Percentiles rank a stretch among this genome's conserved stretches.
phyloP scores from a whole-genome alignment of 2,888 invertebrate species.

The Leptogaster cylindrica region DNA sequence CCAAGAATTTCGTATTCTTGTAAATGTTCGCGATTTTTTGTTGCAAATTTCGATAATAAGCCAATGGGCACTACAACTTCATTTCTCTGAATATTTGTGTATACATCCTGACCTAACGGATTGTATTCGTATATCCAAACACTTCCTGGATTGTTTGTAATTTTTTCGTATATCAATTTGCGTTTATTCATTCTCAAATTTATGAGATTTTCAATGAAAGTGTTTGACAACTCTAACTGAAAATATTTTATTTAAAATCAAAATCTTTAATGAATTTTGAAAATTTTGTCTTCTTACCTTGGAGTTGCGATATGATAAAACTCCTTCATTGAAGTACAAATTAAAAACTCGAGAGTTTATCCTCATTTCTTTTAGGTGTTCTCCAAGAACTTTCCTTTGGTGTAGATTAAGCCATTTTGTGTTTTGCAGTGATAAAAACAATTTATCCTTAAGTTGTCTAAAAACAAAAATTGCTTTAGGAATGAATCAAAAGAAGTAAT shows the following conservation, averaged over 20 bases:
- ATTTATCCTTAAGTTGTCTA: conserved; percentile 22
- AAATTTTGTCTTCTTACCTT: conserved; percentile 35
- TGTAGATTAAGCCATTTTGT: conserved; percentile 23
- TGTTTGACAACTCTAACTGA: conserved; percentile 25
- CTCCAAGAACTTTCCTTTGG: conserved; percentile 11
- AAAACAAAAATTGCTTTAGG: neutral
- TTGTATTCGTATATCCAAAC: conserved; percentile 41
- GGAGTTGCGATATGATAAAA: conserved; percentile 23
- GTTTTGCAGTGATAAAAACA: conserved; percentile 11
- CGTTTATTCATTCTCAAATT: conserved; percentile 34
- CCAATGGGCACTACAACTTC: conserved; percentile 38
- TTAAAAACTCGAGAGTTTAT: conserved; percentile 25
- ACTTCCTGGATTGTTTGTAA: conserved; percentile 30
- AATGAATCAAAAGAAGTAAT: neutral
- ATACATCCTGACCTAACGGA: conserved; percentile 22
- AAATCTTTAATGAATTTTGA: neutral
- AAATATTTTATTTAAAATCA: neutral
- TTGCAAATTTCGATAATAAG: conserved; percentile 29
- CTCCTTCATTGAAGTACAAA: conserved; percentile 35
- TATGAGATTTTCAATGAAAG: conserved; percentile 36
- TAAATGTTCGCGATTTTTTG: conserved; percentile 18
- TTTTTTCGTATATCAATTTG: conserved; percentile 37
- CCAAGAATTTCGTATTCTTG: conserved; percentile 36
- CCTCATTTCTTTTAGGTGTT: conserved; percentile 28
- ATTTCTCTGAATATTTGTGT: conserved; percentile 2